Evolutionary conservation across 1,140 invertebrate species (phyloP).

Genomic region (Zaprionus davidi): DNA sequence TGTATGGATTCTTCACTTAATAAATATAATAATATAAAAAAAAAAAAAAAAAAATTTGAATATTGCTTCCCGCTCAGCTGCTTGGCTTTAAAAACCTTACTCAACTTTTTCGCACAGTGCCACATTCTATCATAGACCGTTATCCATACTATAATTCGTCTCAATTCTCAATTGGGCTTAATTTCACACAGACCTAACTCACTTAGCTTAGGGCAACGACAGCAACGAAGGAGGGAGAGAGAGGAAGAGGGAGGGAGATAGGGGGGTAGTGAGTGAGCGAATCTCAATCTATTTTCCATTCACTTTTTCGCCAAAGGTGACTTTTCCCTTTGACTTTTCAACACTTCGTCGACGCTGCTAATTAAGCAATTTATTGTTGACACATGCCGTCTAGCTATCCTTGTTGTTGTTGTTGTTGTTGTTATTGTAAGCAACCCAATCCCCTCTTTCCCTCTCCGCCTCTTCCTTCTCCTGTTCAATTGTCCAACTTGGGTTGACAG

Average conservation of each 20-base stretch:
- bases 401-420: slow-evolving; percentile 8
- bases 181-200: slow-evolving; percentile 14
- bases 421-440: slow-evolving; percentile 3
- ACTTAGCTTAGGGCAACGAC: neutral
- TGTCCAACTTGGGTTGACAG: slow-evolving; percentile 43
- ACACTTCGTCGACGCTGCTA: slow-evolving; percentile 12
- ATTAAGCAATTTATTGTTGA: slow-evolving; percentile 53
- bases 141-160: neutral
- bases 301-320: neutral
- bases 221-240: neutral
- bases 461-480: neutral
- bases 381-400: slow-evolving; percentile 30
- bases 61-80: too few species aligned
- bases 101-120: neutral
- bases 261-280: neutral
- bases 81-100: neutral
- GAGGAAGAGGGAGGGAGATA: neutral
- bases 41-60: too few species aligned
- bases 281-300: neutral
- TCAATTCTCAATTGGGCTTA: neutral
- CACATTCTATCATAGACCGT: neutral
- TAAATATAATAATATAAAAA: too few species aligned
- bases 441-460: neutral
- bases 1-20: too few species aligned
- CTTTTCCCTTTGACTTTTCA: neutral